Base-by-base conservation (phyloP, 64 coral and sea anemone genomes). In the Acropora yongei region DNA sequence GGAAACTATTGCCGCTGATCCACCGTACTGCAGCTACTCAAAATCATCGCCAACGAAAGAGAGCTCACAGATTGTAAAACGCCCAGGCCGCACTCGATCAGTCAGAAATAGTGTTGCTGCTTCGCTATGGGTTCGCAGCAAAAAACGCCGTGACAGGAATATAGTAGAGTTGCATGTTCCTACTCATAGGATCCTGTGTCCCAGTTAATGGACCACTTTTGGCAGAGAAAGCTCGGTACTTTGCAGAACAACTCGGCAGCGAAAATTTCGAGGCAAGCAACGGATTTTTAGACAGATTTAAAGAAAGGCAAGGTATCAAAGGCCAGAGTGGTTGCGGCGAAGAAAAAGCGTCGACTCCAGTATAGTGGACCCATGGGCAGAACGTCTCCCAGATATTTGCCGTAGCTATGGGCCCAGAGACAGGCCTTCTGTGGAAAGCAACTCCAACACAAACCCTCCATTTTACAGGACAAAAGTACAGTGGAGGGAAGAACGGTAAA, bases 251-350 rank as follows among this genome's bases (percentile, higher is more conserved):
- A 60, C 76, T 87, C 47, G 83, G 77, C 5, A 80, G 73, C 41
- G 45, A 93, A 58, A 77, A 93, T 20, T 88, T 93, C n/a, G 74
- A 80, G 49, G 83, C 83, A 88, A 88, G 91, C 12, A 67, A 68
- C 57, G 47, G 83, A 58, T 80, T 93, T 63, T 45, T 93, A 81
- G 83, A 81, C 18, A 30, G 61, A 61, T 93, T 93, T 76, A 93
- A 93, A 82, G 85, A 93, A 88, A 93, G 91, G 84, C 91, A 88
- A 46, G 91, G 91, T 10, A 93, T 88, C 61, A 93, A 84, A 69
- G 91, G 84, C 77, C 91, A 88, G 63, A 76, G 57, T 80, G 55
- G 75, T 76, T 82, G 92, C 7, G 51, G 78, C 18, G 85, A 76
- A 88, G 85, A 88, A 93, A 93, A 88, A 93, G 85, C 44, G 42